Percentiles rank a stretch among this genome's conserved stretches.
Evolutionary conservation across 1,140 invertebrate genomes (phyloP).

Genomic region (Amyelois transitella): DNA sequence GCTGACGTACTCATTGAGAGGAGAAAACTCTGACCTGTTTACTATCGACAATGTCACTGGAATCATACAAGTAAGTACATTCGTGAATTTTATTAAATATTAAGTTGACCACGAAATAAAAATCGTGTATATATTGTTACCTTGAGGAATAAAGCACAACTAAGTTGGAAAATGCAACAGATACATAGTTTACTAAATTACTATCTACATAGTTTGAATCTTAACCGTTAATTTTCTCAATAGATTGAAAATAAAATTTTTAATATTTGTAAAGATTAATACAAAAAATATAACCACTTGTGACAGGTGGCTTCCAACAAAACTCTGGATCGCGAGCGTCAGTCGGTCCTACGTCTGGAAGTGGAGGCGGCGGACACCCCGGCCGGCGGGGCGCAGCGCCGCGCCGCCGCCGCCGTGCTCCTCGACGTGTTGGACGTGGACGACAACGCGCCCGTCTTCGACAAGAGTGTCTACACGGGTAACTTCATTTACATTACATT

Average conservation of each 20-base stretch:
- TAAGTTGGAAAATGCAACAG: no score
- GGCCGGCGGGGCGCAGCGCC: constrained; percentile 78
- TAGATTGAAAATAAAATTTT: no score
- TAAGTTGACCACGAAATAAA: no score
- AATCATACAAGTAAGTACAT: constrained; percentile 74
- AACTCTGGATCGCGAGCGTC: constrained; percentile 83
- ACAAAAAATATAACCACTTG: no score
- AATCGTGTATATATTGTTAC: no score
- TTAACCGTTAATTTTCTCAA: no score
- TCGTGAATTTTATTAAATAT: no score
- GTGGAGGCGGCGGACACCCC: constrained; percentile 85
- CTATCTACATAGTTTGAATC: no score
- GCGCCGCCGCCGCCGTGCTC: constrained; percentile 77
- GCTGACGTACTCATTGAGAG: constrained; percentile 80
- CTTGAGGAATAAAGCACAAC: no score
- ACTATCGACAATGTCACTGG: constrained; percentile 81
- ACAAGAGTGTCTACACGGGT: constrained; percentile 64
- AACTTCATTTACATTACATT: neutral
- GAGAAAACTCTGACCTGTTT: constrained; percentile 83
- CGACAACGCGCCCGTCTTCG: constrained; percentile 82
- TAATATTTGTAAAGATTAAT: no score
- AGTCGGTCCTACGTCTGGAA: constrained; percentile 80
- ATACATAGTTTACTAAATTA: no score
- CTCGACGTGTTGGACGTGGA: constrained; percentile 88
- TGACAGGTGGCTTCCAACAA: constrained; percentile 78